Evolutionary conservation across 2,797 vertebrate genomes (phyloP).

Genomic region (Nannoperca obscura): DNA sequence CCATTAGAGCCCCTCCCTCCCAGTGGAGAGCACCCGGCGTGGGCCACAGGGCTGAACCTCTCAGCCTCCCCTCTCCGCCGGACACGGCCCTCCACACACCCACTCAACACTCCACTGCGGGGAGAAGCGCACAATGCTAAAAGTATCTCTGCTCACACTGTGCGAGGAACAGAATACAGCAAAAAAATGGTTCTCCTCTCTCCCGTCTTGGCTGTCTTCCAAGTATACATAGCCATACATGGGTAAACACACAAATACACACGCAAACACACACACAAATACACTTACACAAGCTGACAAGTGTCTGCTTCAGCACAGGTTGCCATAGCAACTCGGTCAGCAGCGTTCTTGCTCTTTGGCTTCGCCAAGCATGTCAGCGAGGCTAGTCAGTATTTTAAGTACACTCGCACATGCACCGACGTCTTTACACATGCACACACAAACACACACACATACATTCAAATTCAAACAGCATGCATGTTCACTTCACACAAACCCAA

Average conservation of each 20-base stretch:
- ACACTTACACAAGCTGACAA: constrained; percentile 47
- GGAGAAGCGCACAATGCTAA: constrained; percentile 21
- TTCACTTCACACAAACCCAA: neutral
- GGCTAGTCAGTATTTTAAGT: constrained; percentile 33
- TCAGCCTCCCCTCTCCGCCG: constrained; percentile 37
- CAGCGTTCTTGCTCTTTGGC: constrained; percentile 63
- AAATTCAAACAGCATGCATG: neutral
- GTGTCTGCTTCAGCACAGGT: constrained; percentile 64
- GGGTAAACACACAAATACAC: constrained; percentile 18
- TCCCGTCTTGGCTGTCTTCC: constrained; percentile 21
- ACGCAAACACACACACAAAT: constrained; percentile 18
- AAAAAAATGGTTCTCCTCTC: neutral
- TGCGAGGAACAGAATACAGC: constrained; percentile 17
- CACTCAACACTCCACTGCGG: constrained; percentile 60
- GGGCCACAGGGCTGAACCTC: constrained; percentile 63
- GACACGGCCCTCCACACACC: constrained; percentile 58
- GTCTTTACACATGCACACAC: neutral
- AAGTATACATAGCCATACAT: constrained; percentile 23
- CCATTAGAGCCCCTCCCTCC: constrained; percentile 37
- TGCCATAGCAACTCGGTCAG: constrained; percentile 77
- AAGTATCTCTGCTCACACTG: constrained; percentile 25
- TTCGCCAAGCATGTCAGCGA: constrained; percentile 52
- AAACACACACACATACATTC: neutral
- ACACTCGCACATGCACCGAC: constrained; percentile 16
- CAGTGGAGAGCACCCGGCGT: constrained; percentile 34